Base-by-base conservation (phyloP, 2,888 invertebrate genomes). In the Melanostoma scalare region DNA sequence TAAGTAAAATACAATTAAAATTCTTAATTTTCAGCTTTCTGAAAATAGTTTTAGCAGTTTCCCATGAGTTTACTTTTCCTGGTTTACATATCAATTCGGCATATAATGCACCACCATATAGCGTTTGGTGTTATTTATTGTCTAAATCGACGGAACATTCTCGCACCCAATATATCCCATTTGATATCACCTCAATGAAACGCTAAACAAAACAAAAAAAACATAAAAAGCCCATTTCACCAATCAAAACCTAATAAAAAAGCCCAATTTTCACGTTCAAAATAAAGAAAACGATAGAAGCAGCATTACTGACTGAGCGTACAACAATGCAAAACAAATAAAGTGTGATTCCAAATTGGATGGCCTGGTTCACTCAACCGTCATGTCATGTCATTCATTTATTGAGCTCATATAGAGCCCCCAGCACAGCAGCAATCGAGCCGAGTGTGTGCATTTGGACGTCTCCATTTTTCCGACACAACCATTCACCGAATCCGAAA, bases 281-380 rank as follows among this genome's bases (percentile, higher is more conserved):
- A 46, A 50, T 8, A 52, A 58, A 42, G 50, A 52, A 56, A 52
- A 33, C 20, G 20, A 20, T 20, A 42, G 58, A 58, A 61, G 8
- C 67, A 63, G n/a, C 44, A 50, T 20, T 42, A 60, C n/a, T 10
- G 40, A 31, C 71, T 20, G 20, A 20, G 20, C 20, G 20, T 1
- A 50, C 38, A 50, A 63, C 63, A 63, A 63, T 63, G 63, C n/a
- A 63, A 74, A 67, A 84, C 74, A 78, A 79, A 79, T 74, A 79
- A 84, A 84, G 84, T 84, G 84, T 84, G 84, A 84, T 84, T 79
- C 75, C 65, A 79, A 84, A 84, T 84, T 84, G 84, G 84, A 38
- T 79, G 79, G 79, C 78, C 75, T 74, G 60, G 84, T 61, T 84
- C 79, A 75, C 78, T 79, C 78, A 84, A 84, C 78, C 84, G 84